Evolutionary conservation across 2,888 invertebrate species (phyloP), one percentile per base, ranked within the genome.

Genomic region (Hyposoter dolosus): DNA sequence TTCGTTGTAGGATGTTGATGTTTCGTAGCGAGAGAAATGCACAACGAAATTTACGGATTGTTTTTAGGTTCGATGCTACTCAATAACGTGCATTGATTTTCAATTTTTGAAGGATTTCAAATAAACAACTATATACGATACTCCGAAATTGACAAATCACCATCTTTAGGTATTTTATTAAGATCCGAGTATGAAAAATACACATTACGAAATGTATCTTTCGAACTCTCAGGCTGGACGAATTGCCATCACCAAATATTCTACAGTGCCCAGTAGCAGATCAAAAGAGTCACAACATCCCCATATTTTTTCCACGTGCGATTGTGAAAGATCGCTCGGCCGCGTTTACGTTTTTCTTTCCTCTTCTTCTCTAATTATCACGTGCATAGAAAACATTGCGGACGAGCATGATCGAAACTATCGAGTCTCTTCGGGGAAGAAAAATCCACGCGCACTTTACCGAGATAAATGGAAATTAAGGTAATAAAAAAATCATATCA

Each of bases 361-460:
- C 43, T 81, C 15, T 65, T 35, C 65, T 50, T 71, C 10, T 28
- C 32, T 28, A 7, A 35, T 65, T 45, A 53, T 7, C 43, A 69
- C 53, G 17, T 40, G 79, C 43, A 43, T 53, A 60, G 32, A 32
- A 32, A 79, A 69, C 69, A 40, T 56, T 60, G 69, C 69, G 56
- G 19, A 79, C 43, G 56, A 60, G 45, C 56, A 71, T 32, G 32
- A 43, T 71, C 15, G 60, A n/a, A 69, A 78, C 69, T 69, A 32
- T 17, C 32, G 76, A 47, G 50, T 50, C 47, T 40, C 50, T 66
- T 40, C 23, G 19, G 45, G 79, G 32, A 5, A 15, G 60, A 60
- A 79, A 60, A 56, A 45, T 50, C 40, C 66, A 78, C 28, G 50
- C 56, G 68, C 68, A 78, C 50, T 69, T 79, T 75, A 60, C 60